These are phyloP conservation scores for Ariolimax columbianus DNA, from an alignment of 2,888 invertebrate species.

Conservation along the genomic window DNA sequence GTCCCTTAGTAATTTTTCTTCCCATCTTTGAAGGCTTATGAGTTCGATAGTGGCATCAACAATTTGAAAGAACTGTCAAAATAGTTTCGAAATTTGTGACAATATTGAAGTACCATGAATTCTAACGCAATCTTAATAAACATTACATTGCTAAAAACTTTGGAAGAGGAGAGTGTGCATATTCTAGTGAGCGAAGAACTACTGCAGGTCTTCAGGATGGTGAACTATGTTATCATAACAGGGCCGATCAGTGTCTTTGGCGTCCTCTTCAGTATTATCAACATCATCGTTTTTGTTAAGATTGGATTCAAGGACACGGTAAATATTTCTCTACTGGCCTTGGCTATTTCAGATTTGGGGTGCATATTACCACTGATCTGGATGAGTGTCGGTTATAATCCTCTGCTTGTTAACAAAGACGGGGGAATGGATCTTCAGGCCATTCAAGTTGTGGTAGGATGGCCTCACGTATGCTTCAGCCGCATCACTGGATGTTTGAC, in stretches of 20 bases:
- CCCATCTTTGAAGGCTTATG: too few relatives aligned
- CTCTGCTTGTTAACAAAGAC: background rate
- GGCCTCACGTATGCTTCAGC: conserved; percentile 38
- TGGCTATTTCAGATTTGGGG: conserved; percentile 24
- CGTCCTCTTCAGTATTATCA: conserved; percentile 33
- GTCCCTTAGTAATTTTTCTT: too few relatives aligned
- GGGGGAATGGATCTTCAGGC: background rate
- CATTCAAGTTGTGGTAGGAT: background rate
- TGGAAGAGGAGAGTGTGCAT: too few relatives aligned
- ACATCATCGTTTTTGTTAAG: conserved; percentile 34
- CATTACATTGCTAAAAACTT: background rate
- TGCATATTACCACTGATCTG: conserved; percentile 15
- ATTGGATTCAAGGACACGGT: conserved; percentile 34
- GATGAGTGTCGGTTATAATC: conserved; percentile 14
- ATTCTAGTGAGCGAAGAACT: background rate
- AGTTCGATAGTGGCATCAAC: too few relatives aligned
- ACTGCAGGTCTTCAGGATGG: background rate
- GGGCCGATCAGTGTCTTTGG: conserved; percentile 28
- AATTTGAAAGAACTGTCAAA: too few relatives aligned
- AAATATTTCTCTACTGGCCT: conserved; percentile 33
- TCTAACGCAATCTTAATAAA: background rate
- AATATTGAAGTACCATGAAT: background rate
- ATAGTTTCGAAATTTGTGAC: background rate
- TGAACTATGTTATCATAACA: conserved; percentile 34
- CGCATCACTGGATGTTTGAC: conserved; percentile 22